These are phyloP conservation scores for Morone saxatilis DNA, from an alignment of 2,113 vertebrate species.

Conservation along the genomic window DNA sequence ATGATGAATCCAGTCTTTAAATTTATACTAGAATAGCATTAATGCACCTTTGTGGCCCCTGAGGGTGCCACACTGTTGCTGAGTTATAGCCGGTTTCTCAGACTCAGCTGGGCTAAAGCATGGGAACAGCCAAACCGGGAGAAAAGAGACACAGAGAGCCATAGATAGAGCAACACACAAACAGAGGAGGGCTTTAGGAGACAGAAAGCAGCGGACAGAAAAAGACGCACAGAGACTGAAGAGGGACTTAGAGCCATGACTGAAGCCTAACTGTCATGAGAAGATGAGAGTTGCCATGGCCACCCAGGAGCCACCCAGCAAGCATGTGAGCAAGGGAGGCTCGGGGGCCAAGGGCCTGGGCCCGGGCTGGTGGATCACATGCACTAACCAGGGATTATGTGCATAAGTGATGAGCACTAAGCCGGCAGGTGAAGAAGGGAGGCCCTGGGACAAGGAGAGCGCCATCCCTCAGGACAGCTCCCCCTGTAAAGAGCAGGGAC, in stretches of 20 bases:
- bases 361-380: conserved; percentile 77
- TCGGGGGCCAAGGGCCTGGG: conserved; percentile 61
- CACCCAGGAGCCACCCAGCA: conserved; percentile 82
- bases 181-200: conserved; percentile 70
- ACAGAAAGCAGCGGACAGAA: conserved; percentile 69
- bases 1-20: conserved; percentile 40
- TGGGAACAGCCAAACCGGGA: conserved; percentile 60
- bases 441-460: conserved; percentile 80
- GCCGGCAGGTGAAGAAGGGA: conserved; percentile 90
- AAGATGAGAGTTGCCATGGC: conserved; percentile 84
- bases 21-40: conserved; percentile 38
- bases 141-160: conserved; percentile 64
- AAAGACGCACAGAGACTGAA: conserved; percentile 72
- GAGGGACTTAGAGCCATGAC: conserved; percentile 78
- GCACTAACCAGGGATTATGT: conserved; percentile 89
- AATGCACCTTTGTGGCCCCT: conserved; percentile 43
- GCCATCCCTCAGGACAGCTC: conserved; percentile 89
- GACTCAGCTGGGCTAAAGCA: conserved; percentile 46
- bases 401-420: conserved; percentile 94
- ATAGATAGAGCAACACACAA: conserved; percentile 55
- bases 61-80: conserved; percentile 31
- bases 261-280: conserved; percentile 83
- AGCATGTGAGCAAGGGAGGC: conserved; percentile 76
- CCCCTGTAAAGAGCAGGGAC: conserved; percentile 66
- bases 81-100: conserved; percentile 43